These are phyloP conservation scores for Limnephilus auricula DNA, from an alignment of 2,888 invertebrate species.

Conservation along the genomic window DNA sequence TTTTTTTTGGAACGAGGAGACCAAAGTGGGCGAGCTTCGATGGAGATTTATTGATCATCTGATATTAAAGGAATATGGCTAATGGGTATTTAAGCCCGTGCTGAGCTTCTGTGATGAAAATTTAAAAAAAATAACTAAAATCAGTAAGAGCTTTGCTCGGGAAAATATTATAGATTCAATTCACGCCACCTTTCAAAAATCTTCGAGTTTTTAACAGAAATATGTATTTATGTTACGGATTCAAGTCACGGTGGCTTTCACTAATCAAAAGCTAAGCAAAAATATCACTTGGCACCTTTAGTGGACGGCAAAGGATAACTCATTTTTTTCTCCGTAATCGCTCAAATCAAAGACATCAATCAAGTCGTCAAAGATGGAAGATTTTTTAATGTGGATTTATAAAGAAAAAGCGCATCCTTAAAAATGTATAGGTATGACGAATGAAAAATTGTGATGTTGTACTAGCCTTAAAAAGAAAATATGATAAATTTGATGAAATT, in stretches of 20 bases:
- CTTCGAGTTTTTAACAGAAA: neutral
- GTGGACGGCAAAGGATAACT: neutral
- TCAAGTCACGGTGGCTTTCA: neutral
- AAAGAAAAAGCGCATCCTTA: no score
- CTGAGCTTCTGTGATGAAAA: neutral
- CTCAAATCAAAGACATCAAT: neutral
- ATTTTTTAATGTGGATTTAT: no score
- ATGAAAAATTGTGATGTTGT: no score
- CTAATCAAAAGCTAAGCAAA: neutral
- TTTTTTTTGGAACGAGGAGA: neutral
- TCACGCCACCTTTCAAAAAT: neutral
- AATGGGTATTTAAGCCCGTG: neutral
- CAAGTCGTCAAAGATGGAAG: neutral
- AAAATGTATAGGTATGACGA: no score
- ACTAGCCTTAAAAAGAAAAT: no score
- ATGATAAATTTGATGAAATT: no score
- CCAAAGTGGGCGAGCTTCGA: neutral
- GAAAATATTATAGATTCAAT: neutral
- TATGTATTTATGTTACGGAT: neutral
- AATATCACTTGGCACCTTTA: no score
- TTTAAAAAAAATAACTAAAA: neutral
- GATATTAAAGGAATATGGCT: neutral
- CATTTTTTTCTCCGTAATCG: neutral
- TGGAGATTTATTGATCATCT: neutral
- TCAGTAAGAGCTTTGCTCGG: neutral